Evolutionary conservation across 2,113 vertebrate species (phyloP).

Genomic region (Carassius gibelio): DNA sequence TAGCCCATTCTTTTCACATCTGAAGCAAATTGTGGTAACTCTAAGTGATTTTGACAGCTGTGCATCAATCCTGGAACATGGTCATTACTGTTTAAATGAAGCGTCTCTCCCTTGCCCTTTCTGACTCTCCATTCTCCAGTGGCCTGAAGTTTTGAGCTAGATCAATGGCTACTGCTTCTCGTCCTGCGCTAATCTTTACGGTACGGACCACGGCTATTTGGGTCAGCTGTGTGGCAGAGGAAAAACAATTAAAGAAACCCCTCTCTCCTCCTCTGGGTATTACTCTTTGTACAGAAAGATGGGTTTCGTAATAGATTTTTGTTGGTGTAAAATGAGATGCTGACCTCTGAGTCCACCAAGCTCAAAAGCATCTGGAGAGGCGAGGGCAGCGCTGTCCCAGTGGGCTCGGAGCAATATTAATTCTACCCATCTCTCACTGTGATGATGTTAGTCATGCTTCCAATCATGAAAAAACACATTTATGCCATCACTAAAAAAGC

Average conservation of each 20-base stretch:
- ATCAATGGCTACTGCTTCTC: conserved; percentile 39
- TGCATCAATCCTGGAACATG: conserved; percentile 22
- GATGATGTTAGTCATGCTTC: conserved; percentile 61
- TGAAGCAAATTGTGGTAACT: conserved; percentile 29
- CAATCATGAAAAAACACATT: conserved; percentile 60
- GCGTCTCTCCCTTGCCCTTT: conserved; percentile 30
- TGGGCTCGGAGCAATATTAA: conserved; percentile 71
- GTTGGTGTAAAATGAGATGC: conserved; percentile 76
- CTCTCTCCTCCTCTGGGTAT: conserved; percentile 64
- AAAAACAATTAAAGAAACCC: conserved; percentile 77
- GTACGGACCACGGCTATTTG: conserved; percentile 62
- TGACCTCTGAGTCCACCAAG: conserved; percentile 74
- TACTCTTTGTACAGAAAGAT: conserved; percentile 70
- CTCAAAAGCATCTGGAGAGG: conserved; percentile 65
- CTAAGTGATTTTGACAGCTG: conserved; percentile 32
- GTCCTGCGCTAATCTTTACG: conserved; percentile 55
- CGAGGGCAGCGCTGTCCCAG: conserved; percentile 65
- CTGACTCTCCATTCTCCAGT: conserved; percentile 18
- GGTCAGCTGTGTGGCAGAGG: conserved; percentile 63
- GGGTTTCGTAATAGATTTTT: conserved; percentile 80
- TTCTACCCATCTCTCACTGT: conserved; percentile 68
- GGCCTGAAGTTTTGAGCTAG: conserved; percentile 23
- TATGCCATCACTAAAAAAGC: conserved; percentile 54
- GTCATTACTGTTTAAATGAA: conserved; percentile 51
- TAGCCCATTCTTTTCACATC: not conserved